Evolutionary conservation across 2,888 invertebrate species (phyloP).

Genomic region (Archips crataeganus): DNA sequence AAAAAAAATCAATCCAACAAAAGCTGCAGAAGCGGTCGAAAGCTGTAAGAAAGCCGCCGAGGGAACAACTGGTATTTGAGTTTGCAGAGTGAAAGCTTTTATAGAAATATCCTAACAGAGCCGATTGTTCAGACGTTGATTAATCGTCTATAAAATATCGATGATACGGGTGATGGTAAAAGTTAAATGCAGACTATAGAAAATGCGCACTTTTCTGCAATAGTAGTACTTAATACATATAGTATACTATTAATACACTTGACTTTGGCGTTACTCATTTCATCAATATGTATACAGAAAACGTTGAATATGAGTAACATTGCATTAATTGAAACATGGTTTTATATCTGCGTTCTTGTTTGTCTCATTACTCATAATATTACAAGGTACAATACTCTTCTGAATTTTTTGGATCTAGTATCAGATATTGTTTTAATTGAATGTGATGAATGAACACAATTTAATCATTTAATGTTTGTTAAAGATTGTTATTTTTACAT

Average conservation of each 20-base stretch:
- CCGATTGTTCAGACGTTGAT: background rate
- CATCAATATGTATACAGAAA: background rate
- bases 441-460: too few relatives aligned
- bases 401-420: background rate
- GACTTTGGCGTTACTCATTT: background rate
- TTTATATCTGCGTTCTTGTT: background rate
- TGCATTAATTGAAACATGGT: background rate
- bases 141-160: too few relatives aligned
- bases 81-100: conserved; percentile 14
- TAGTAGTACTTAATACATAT: background rate
- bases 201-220: background rate
- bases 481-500: background rate
- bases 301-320: background rate
- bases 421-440: too few relatives aligned
- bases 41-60: conserved; percentile 50
- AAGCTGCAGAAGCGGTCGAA: conserved; percentile 48
- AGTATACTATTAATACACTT: too few relatives aligned
- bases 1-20: conserved; percentile 50
- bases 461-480: too few relatives aligned
- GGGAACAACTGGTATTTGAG: conserved; percentile 56
- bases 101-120: background rate
- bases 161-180: too few relatives aligned
- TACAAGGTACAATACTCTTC: background rate
- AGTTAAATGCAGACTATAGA: too few relatives aligned
- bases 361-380: background rate